Evolutionary conservation across 2,113 vertebrate genomes (phyloP).

Genomic region (Isichthys henryi): DNA sequence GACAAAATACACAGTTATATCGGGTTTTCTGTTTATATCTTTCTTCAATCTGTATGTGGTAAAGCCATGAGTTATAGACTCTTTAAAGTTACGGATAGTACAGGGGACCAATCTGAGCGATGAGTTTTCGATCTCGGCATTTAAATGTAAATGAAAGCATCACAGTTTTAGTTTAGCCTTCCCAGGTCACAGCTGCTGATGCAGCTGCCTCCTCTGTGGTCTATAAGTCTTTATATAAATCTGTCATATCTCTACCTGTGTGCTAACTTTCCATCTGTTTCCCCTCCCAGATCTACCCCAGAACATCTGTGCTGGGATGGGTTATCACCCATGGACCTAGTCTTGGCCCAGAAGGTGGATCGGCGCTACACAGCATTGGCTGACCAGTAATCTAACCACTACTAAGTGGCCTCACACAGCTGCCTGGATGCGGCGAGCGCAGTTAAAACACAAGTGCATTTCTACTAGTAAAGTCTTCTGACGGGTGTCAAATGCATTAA

Average conservation of each 20-base stretch:
- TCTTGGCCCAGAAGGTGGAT: background rate
- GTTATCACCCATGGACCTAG: background rate
- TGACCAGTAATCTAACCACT: background rate
- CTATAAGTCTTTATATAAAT: slow-evolving; percentile 9
- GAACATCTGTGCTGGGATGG: background rate
- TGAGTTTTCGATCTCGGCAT: background rate
- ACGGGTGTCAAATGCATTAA: background rate
- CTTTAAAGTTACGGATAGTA: background rate
- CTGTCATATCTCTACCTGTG: background rate
- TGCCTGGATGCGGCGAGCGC: background rate
- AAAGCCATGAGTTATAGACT: background rate
- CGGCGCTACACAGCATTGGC: background rate
- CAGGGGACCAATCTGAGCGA: background rate
- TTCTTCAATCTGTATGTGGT: background rate
- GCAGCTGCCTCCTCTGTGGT: background rate
- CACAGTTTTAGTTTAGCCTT: background rate
- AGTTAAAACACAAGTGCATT: background rate
- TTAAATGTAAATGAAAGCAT: slow-evolving; percentile 5
- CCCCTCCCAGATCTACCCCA: background rate
- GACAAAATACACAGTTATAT: background rate
- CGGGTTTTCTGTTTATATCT: background rate
- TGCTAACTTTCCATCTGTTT: slow-evolving; percentile 5
- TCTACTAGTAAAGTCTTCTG: background rate
- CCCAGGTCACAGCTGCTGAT: background rate
- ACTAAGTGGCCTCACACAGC: background rate